Evolutionary conservation across 1,140 invertebrate species (phyloP), one percentile per base, ranked within the genome.

Genomic region (Artemia franciscana): DNA sequence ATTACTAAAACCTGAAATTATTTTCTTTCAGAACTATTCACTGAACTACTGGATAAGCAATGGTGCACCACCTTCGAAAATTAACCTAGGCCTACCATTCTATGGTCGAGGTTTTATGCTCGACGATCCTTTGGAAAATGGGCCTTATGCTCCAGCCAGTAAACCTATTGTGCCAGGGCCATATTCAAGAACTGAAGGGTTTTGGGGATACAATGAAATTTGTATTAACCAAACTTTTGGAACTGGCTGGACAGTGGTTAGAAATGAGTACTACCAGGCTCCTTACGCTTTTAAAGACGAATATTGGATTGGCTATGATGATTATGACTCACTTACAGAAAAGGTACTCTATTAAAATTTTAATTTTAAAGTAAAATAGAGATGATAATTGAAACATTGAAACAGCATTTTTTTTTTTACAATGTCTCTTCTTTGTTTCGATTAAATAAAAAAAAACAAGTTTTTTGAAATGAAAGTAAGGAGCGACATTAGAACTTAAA

Each of bases 271-370:
- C 25, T 76, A 79, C 62, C 70, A 76, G 60, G 78, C 79, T 0
- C 83, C 83, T 0, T 88, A 85, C 65, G 77, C 82, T 5, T 78
- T 79, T 57, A 75, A 73, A 24, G 77, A 71, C 0, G 72, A 73
- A 5, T 79, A 84, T 67, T 91, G 86, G 86, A 75, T 88, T 51
- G 81, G 83, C 9, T 89, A 80, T 65, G 87, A 91, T 63, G 76
- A 87, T 65, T 57, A 68, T n/a, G 65, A 66, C 21, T 58, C 39
- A 23, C 23, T 60, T 21, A 59, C 59, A 5, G 24, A 25, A 15
- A 63, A 63, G 57, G 62, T 63, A n/a, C n/a, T n/a, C n/a, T n/a
- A n/a, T n/a, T n/a, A n/a, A n/a, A n/a, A n/a, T n/a, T n/a, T n/a
- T n/a, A n/a, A n/a, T n/a, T n/a, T n/a, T n/a, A n/a, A n/a, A n/a